Evolutionary conservation across 2,888 invertebrate genomes (phyloP).

Genomic region (Argynnis bischoffii): DNA sequence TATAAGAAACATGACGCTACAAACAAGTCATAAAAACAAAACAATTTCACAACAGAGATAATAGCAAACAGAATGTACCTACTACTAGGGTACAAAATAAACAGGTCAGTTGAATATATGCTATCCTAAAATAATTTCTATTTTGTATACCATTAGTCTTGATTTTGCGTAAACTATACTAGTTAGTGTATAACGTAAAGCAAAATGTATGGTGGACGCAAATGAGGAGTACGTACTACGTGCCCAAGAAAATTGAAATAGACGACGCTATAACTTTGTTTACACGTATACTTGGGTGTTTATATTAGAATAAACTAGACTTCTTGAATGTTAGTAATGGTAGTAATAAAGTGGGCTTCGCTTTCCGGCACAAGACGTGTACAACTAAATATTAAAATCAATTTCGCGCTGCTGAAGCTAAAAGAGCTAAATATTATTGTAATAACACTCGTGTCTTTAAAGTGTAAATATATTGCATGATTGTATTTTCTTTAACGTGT

Average conservation of each 20-base stretch:
- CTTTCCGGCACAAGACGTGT: conserved; percentile 6
- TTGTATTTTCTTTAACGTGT: conserved; percentile 35
- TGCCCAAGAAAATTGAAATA: conserved; percentile 48
- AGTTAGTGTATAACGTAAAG: conserved; percentile 58
- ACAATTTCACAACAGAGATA: conserved; percentile 36
- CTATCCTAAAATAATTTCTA: conserved; percentile 63
- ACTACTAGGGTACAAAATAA: conserved; percentile 57
- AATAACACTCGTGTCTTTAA: conserved; percentile 10
- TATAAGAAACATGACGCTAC: conserved; percentile 14
- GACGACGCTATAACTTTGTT: conserved; percentile 47
- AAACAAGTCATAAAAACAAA: conserved; percentile 34
- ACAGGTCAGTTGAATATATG: conserved; percentile 61
- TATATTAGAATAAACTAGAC: conserved; percentile 40
- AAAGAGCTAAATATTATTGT: neutral
- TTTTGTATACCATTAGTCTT: conserved; percentile 62
- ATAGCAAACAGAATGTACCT: conserved; percentile 38
- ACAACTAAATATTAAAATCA: conserved; percentile 5
- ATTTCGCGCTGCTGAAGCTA: too few relatives aligned
- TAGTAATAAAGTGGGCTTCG: conserved; percentile 20
- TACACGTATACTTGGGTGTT: conserved; percentile 34
- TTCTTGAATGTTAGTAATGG: conserved; percentile 35
- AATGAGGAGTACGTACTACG: conserved; percentile 61
- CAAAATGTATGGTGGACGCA: conserved; percentile 70
- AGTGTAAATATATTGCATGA: conserved; percentile 21
- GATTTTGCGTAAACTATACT: conserved; percentile 59